A percentile compares a stretch with the other conserved stretches of the same genome.
Conservation (phyloP, 1,140 invertebrate species). For the Drosophila repleta region DNA sequence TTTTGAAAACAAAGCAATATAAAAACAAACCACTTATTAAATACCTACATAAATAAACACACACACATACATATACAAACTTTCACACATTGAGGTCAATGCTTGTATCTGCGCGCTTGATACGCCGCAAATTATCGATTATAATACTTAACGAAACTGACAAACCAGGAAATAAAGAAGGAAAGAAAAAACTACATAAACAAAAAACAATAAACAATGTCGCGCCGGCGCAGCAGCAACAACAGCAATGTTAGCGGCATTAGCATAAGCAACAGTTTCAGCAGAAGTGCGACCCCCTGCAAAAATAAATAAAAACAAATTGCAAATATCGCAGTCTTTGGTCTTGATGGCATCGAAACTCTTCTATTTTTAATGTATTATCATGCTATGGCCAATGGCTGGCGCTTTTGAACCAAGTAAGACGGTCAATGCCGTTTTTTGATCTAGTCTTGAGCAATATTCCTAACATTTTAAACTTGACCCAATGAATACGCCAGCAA, state of each 20-base stretch:
- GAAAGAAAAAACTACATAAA: conserved; percentile 68
- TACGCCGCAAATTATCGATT: conserved; percentile 61
- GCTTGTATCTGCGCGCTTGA: conserved; percentile 48
- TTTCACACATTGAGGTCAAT: conserved; percentile 67
- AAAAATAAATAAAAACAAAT: conserved; percentile 40
- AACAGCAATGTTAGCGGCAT: conserved; percentile 17
- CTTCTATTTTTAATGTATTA: conserved; percentile 64
- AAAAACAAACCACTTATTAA: conserved; percentile 14
- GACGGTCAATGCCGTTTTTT: conserved; percentile 82
- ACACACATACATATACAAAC: conserved; percentile 10
- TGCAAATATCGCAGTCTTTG: conserved; percentile 65
- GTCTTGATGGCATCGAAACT: conserved; percentile 59
- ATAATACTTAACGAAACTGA: conserved; percentile 59
- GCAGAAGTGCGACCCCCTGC: conserved; percentile 57
- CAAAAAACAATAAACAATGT: conserved; percentile 69
- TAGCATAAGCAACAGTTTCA: conserved; percentile 38
- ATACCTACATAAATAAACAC: conserved; percentile 1
- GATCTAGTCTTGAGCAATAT: conserved; percentile 73
- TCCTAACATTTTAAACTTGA: conserved; percentile 76
- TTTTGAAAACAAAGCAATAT: conserved; percentile 1
- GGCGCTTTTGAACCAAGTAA: conserved; percentile 49
- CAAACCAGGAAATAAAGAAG: conserved; percentile 70
- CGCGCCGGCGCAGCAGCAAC: conserved; percentile 35
- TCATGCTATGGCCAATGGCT: conserved; percentile 25
- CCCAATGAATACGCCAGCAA: conserved; percentile 53